Evolutionary conservation across 2,797 vertebrate species (phyloP).

Genomic region (Jordanella pulchra): DNA sequence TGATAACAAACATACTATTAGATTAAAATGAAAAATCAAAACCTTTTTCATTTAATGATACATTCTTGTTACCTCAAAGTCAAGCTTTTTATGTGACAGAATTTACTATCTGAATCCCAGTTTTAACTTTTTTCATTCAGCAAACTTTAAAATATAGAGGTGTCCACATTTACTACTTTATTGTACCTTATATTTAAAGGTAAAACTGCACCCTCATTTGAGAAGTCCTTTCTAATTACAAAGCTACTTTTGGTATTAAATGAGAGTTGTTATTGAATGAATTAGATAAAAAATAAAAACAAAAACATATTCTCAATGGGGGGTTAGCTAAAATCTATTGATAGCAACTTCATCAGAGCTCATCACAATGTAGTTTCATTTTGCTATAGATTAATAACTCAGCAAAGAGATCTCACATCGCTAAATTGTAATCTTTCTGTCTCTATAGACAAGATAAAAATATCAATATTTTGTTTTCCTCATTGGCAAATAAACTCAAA

Average conservation of each 20-base stretch:
- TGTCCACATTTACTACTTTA: not conserved
- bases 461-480: not conserved
- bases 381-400: not conserved
- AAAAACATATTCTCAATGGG: not conserved
- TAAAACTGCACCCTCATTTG: not conserved
- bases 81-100: not conserved
- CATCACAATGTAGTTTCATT: not conserved
- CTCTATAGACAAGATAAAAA: not conserved
- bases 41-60: not conserved
- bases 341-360: not conserved
- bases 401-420: not conserved
- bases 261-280: not conserved
- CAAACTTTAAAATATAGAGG: not conserved
- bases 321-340: not conserved
- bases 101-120: not conserved
- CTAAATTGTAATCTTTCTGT: not conserved
- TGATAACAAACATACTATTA: not conserved
- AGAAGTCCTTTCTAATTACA: not conserved
- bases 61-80: not conserved
- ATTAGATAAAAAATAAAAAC: not conserved
- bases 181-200: not conserved
- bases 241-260: not conserved
- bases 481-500: not conserved
- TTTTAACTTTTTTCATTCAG: not conserved
- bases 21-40: constrained; percentile 1